Evolutionary conservation across 1,140 invertebrate species (phyloP), one percentile per base, ranked within the genome.

Genomic region (Oryctes rhinoceros): DNA sequence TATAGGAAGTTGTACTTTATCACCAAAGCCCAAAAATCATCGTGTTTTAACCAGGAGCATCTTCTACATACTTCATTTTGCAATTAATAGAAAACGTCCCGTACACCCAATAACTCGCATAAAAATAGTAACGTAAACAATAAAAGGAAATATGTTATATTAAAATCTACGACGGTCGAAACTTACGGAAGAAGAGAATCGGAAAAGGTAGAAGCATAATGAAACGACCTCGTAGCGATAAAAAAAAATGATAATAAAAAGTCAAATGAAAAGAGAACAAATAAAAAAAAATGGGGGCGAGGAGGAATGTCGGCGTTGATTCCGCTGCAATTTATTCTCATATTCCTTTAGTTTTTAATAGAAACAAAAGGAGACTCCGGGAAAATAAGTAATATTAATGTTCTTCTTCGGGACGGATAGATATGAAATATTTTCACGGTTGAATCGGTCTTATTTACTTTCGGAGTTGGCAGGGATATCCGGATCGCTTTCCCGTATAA

Each of bases 361-460:
- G 18, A 59, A 59, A 59, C 53, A 59, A 18, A 59, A 18, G 53
- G 15, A 59, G 15, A 59, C 18, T 59, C 53, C 53, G 15, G 53
- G 53, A 59, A 59, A 59, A 18, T 59, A 59, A 59, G 15, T 59
- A 59, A 59, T 59, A 59, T 59, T 59, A 59, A 59, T 59, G 53
- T 59, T 59, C 53, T 59, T 59, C 53, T 59, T 59, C 15, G 13
- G 15, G 53, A 59, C n/a, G 53, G 13, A 18, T 18, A 59, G 53
- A 59, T 59, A 59, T 59, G 53, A 59, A 18, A 59, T 59, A 59
- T 59, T 18, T 59, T 59, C 53, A 59, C 53, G 53, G 15, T 59
- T 59, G 53, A 59, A 18, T 59, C 53, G 53, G 20, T 59, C 53
- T 59, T n/a, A 59, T 59, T 59, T 59, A 59, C 53, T 59, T 59